Percentiles rank a stretch among this genome's conserved stretches.
Conservation (phyloP, 2,888 invertebrate genomes). For the Alsophila aescularia region DNA sequence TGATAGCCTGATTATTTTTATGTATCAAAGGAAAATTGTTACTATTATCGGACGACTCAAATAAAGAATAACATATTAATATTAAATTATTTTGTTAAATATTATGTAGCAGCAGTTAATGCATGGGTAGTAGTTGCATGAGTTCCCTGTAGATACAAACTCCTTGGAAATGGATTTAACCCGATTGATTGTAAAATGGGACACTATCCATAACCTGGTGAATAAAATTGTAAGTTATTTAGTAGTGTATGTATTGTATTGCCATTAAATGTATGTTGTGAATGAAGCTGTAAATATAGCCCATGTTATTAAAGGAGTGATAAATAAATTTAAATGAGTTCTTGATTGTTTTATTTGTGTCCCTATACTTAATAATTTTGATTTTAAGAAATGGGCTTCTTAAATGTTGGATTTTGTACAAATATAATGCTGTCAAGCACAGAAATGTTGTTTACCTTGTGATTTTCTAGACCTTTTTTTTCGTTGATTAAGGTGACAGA, state of each 20-base stretch:
- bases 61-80: constrained; percentile 49
- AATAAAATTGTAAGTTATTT: constrained; percentile 22
- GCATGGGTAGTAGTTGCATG: constrained; percentile 71
- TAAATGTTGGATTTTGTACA: too few relatives aligned
- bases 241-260: constrained; percentile 7
- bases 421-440: too few relatives aligned
- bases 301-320: constrained; percentile 68
- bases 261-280: constrained; percentile 42
- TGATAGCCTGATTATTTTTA: too few relatives aligned
- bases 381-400: too few relatives aligned
- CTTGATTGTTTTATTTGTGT: constrained; percentile 69
- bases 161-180: constrained; percentile 42
- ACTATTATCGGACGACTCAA: constrained; percentile 15
- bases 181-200: constrained; percentile 34
- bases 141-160: constrained; percentile 46
- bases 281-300: constrained; percentile 67
- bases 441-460: too few relatives aligned
- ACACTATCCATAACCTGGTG: constrained; percentile 29
- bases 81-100: constrained; percentile 62
- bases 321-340: constrained; percentile 69
- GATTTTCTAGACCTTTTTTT: too few relatives aligned
- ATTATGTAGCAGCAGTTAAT: constrained; percentile 53
- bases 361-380: constrained; percentile 34
- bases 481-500: too few relatives aligned
- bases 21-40: not conserved